phyloP scores from a whole-genome alignment of 2,888 invertebrate genomes.

The Ophioninae sp. region DNA sequence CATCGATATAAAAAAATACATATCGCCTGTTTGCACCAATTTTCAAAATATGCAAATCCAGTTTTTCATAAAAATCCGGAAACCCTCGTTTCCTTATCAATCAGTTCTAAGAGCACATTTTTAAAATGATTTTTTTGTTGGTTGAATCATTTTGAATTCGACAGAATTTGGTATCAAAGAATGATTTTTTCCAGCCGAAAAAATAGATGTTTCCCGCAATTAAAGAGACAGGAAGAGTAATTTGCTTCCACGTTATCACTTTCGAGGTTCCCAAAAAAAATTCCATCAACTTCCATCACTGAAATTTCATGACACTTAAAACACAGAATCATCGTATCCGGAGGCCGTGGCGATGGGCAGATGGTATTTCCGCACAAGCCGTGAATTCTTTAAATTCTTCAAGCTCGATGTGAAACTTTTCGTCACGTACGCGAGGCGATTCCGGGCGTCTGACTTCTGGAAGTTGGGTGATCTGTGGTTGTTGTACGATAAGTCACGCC shows the following conservation, averaged over 20 bases:
- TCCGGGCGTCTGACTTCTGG: background rate
- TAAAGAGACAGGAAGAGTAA: background rate
- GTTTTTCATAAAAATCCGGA: no score
- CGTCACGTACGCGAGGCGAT: background rate
- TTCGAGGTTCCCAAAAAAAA: background rate
- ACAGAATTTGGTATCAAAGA: background rate
- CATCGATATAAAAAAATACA: no score
- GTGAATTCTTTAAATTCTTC: background rate
- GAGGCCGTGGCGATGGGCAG: background rate
- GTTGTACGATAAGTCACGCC: constrained; percentile 23
- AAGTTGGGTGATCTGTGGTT: constrained; percentile 22
- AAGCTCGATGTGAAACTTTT: background rate
- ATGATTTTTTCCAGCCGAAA: background rate
- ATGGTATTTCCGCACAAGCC: background rate
- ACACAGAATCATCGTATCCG: background rate
- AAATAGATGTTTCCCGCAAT: background rate
- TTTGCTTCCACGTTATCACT: background rate
- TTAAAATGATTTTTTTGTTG: background rate
- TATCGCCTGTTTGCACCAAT: no score
- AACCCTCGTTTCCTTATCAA: background rate
- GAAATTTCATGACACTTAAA: background rate
- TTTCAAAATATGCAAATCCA: no score
- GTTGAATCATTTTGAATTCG: background rate
- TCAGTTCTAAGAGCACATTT: background rate
- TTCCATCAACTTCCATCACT: background rate